Evolutionary conservation across 2,797 vertebrate species (phyloP).

Genomic region (Serranus cabrilla): DNA sequence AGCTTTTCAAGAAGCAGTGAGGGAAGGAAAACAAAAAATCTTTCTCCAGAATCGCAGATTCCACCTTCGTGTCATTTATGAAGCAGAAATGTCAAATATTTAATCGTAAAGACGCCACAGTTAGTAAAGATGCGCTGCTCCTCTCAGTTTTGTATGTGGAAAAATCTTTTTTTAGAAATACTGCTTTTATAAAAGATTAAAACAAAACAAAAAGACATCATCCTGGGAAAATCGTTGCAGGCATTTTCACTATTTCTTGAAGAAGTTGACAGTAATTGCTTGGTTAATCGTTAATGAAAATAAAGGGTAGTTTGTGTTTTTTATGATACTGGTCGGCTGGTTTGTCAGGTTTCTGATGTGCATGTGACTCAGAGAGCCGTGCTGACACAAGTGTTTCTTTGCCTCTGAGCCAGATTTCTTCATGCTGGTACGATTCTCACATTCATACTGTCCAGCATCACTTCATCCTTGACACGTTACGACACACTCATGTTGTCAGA

Average conservation of each 20-base stretch:
- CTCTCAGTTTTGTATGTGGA: neutral
- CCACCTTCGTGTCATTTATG: neutral
- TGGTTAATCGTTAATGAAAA: neutral
- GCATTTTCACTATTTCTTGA: neutral
- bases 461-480: constrained; percentile 45
- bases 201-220: constrained; percentile 3
- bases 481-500: constrained; percentile 37
- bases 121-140: neutral
- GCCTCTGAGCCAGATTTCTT: constrained; percentile 42
- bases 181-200: too few species aligned
- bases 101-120: too few species aligned
- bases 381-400: constrained; percentile 40
- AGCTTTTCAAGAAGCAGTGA: too few species aligned
- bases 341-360: constrained; percentile 18
- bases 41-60: too few species aligned
- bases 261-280: neutral
- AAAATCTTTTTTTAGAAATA: too few species aligned
- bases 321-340: neutral
- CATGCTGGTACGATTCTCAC: constrained; percentile 46
- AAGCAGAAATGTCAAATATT: neutral
- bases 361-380: constrained; percentile 28
- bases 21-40: too few species aligned
- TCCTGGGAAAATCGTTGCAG: neutral
- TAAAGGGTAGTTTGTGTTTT: neutral
- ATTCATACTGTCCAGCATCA: constrained; percentile 52